Conservation (phyloP, 2,888 invertebrate genomes). For the Argyresthia albistria region DNA sequence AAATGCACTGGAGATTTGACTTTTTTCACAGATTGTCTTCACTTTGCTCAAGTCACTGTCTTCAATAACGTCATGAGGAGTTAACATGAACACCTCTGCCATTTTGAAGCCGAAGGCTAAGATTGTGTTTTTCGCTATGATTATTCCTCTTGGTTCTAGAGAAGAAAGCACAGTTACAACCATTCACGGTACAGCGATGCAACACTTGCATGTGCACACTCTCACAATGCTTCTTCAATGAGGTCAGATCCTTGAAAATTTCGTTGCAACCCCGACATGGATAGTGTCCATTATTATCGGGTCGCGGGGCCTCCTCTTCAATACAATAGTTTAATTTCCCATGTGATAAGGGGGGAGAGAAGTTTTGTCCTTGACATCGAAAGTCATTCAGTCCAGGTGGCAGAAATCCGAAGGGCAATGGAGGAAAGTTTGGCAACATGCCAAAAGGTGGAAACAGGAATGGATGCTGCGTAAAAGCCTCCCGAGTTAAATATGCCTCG, state of each 20-base stretch:
- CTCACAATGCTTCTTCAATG: slow-evolving; percentile 82
- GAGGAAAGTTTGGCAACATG: slow-evolving; percentile 62
- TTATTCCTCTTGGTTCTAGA: slow-evolving; percentile 84
- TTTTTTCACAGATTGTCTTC: slow-evolving; percentile 10
- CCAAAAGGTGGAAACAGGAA: slow-evolving; percentile 63
- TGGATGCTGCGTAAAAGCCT: slow-evolving; percentile 57
- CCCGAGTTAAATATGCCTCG: slow-evolving; percentile 51
- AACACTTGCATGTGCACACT: slow-evolving; percentile 77
- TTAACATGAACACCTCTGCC: slow-evolving; percentile 36
- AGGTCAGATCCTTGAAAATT: slow-evolving; percentile 73
- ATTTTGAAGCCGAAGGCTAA: slow-evolving; percentile 57
- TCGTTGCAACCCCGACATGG: slow-evolving; percentile 81
- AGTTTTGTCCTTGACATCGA: slow-evolving; percentile 46
- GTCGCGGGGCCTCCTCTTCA: slow-evolving; percentile 77
- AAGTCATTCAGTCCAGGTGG: slow-evolving; percentile 56
- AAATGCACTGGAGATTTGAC: slow-evolving; percentile 46
- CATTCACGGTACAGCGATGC: slow-evolving; percentile 82
- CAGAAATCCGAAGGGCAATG: slow-evolving; percentile 53
- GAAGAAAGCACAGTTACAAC: slow-evolving; percentile 84
- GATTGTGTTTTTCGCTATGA: slow-evolving; percentile 79
- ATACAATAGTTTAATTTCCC: slow-evolving; percentile 72
- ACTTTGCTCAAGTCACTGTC: slow-evolving; percentile 11
- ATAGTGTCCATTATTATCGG: slow-evolving; percentile 77
- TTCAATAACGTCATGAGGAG: slow-evolving; percentile 39
- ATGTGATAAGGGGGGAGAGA: slow-evolving; percentile 36